Evolutionary conservation across 53 echinoderm and acorn worm species (phyloP), one percentile per base, ranked within the genome.

Genomic region (Holothuria scabra): DNA sequence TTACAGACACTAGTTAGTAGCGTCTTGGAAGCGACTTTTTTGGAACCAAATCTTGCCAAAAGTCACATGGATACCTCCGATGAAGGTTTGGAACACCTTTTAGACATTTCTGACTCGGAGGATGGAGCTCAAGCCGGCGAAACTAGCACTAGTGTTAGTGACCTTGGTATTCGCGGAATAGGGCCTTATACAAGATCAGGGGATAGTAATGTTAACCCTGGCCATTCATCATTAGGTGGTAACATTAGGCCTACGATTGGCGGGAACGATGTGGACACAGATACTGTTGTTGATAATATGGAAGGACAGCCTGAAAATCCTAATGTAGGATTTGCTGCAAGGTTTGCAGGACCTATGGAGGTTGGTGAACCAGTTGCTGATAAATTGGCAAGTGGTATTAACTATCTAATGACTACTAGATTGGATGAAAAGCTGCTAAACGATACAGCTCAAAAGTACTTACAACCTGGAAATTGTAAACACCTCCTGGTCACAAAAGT

Each of bases 361-460:
- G 63, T 18, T 62, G 63, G 25, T 62, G n/a, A 62, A 1, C 63
- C 63, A 62, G 63, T 62, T 62, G n/a, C 63, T 62, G 63, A 62
- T 62, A 62, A 62, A 62, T 20, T 62, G n/a, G 63, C 63, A 62
- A 62, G 63, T 62, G 63, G 63, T 60, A 60, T 60, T 60, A 60
- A 60, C 6, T 62, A 62, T 20, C 63, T 62, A 19, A 20, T 62
- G 63, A 62, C 63, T 19, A 62, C 18, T 24, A 18, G 12, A 62
- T 20, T 62, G n/a, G 63, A 62, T 62, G n/a, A 62, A 60, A 60
- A 60, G 60, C 60, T 60, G 60, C 60, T 60, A 60, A 60, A 8
- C 24, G 57, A 57, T 57, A 57, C 57, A 57, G 57, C 57, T 57
- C 60, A 60, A 60, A 3, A 60, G 60, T 60, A 60, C 8, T 8